Evolutionary conservation across 2,113 vertebrate species (phyloP).

Genomic region (Mormoops blainvillei): DNA sequence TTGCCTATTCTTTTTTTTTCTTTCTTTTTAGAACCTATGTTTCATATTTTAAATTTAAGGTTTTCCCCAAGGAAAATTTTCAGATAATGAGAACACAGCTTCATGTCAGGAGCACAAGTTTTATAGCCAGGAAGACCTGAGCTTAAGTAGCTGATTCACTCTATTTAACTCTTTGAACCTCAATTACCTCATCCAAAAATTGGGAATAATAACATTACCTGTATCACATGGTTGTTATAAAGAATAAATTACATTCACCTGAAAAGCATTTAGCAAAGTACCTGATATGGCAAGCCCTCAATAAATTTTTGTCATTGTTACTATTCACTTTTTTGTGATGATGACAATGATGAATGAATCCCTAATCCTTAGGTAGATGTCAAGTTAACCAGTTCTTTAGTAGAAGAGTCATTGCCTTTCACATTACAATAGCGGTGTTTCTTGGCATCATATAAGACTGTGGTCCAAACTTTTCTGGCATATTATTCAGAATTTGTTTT

Average conservation of each 20-base stretch:
- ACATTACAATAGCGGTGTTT: not conserved
- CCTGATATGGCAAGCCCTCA: not conserved
- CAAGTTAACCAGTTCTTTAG: not conserved
- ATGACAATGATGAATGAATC: not conserved
- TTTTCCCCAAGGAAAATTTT: not conserved
- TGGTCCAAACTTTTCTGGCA: not conserved
- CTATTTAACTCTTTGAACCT: not conserved
- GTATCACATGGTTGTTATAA: not conserved
- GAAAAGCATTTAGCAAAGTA: not conserved
- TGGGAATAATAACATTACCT: not conserved
- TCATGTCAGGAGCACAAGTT: not conserved
- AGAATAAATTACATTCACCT: not conserved
- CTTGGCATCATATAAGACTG: not conserved
- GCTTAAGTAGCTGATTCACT: not conserved
- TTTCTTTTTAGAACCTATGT: not conserved
- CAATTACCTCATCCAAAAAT: not conserved
- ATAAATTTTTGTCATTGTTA: not conserved
- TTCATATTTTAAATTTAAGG: slow-evolving; percentile 10
- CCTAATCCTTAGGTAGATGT: not conserved
- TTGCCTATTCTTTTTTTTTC: no score
- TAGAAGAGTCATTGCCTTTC: not conserved
- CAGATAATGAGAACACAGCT: not conserved
- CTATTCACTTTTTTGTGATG: not conserved
- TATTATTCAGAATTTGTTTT: slow-evolving; percentile 14
- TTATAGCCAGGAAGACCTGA: not conserved